Conservation (phyloP, 2,888 invertebrate species). For the Leptinotarsa peninsularis region DNA sequence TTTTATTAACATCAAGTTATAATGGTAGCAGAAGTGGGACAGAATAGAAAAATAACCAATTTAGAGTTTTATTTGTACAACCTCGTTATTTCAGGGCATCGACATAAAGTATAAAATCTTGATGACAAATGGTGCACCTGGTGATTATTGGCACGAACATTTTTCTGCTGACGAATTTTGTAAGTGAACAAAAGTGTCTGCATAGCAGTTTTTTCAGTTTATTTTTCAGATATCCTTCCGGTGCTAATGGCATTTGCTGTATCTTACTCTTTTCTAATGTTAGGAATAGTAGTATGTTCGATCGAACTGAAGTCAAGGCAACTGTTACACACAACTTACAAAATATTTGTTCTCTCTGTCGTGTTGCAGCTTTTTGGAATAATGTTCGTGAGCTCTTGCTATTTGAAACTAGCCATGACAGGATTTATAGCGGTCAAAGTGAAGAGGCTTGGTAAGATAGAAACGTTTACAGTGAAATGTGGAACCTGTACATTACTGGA, state of each 20-base stretch:
- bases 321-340: conserved; percentile 89
- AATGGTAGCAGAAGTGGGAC: too few species aligned
- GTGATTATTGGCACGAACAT: conserved; percentile 87
- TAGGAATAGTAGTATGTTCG: conserved; percentile 80
- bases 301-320: conserved; percentile 83
- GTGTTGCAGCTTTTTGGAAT: conserved; percentile 79
- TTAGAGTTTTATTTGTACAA: too few species aligned
- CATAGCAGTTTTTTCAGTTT: conserved; percentile 1
- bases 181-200: conserved; percentile 67
- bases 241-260: conserved; percentile 81
- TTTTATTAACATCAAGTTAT: too few species aligned
- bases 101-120: conserved; percentile 83
- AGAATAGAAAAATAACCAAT: too few species aligned
- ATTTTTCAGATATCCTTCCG: conserved; percentile 83
- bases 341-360: conserved; percentile 82
- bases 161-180: conserved; percentile 97
- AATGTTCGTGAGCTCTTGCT: conserved; percentile 76
- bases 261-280: conserved; percentile 78
- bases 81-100: conserved; percentile 73
- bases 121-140: conserved; percentile 88
- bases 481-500: background rate
- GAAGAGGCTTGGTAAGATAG: conserved; percentile 67
- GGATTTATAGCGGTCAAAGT: conserved; percentile 73
- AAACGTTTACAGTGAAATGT: too few species aligned
- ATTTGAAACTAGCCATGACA: conserved; percentile 81